Base-by-base conservation (phyloP, 2,888 invertebrate species). In the Drosophila peninsularis region DNA sequence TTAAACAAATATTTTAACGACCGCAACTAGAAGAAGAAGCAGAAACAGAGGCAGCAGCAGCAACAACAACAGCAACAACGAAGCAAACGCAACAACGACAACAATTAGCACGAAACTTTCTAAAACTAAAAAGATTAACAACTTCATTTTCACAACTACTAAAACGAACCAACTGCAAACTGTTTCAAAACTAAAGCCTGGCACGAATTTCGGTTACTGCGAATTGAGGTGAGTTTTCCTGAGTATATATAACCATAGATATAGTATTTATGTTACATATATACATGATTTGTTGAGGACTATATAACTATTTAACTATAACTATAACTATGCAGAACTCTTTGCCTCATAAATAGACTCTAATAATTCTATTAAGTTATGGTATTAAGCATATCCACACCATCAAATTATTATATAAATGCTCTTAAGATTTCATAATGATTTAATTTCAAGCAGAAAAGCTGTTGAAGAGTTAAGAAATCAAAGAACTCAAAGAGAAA, bases 21-120 rank as follows among this genome's bases (percentile, higher is more conserved):
- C 71, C 69, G 78, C 75, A 58, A 57, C 70, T 74, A 84, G 68
- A 57, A 68, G 52, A 68, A 71, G 65, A 45, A 24, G 24, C 2
- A 45, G 45, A n/a, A 45, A 24, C 27, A 24, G 30, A 47, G 30
- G 30, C 10, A 47, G 30, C 63, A 68, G 24, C 52, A 42, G 19
- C 50, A 49, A 32, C 44, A 39, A 41, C 45, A 58, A 36, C 58
- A 44, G 30, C 52, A 62, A 63, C 71, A 80, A 75, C 78, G 75
- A 80, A 80, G 39, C 52, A 54, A 70, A 71, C 66, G 36, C 62
- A 72, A 75, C 78, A 73, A 74, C 82, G 74, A 80, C 67, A 61
- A 80, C 72, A 66, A 66, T 69, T 69, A 79, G 70, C 76, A 86
- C 76, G 71, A 72, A 76, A 65, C 75, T 75, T 75, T 82, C 71